Conservation (phyloP, 2,888 invertebrate genomes). For the Cataglyphis rosenhaueri region DNA sequence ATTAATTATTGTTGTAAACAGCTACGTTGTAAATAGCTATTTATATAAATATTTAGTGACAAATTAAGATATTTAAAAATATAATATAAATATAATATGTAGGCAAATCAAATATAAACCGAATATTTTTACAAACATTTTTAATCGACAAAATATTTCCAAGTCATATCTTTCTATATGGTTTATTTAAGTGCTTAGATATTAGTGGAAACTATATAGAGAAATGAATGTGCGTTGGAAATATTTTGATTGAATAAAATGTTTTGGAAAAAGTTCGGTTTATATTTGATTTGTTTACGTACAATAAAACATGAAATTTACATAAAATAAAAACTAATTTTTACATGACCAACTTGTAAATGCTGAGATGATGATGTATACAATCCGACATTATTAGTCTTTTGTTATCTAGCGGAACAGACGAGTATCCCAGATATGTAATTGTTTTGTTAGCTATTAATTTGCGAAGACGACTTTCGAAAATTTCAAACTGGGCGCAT, state of each 20-base stretch:
- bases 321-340: neutral
- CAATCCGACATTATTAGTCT: neutral
- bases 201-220: too few species aligned
- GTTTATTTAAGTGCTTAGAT: too few species aligned
- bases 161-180: too few species aligned
- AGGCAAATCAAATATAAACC: too few species aligned
- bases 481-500: too few species aligned
- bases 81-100: neutral
- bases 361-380: conserved; percentile 26
- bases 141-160: too few species aligned
- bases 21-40: neutral
- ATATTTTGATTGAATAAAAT: too few species aligned
- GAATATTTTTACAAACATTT: too few species aligned
- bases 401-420: neutral
- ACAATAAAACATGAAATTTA: neutral
- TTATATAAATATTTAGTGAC: neutral
- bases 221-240: too few species aligned
- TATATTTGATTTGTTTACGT: neutral
- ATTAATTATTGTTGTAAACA: neutral
- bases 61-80: neutral
- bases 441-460: too few species aligned
- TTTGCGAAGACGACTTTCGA: too few species aligned
- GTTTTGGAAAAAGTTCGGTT: too few species aligned
- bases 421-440: neutral
- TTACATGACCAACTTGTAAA: conserved; percentile 31